phyloP scores from a whole-genome alignment of 2,113 vertebrate species.

The Salvelinus fontinalis region DNA sequence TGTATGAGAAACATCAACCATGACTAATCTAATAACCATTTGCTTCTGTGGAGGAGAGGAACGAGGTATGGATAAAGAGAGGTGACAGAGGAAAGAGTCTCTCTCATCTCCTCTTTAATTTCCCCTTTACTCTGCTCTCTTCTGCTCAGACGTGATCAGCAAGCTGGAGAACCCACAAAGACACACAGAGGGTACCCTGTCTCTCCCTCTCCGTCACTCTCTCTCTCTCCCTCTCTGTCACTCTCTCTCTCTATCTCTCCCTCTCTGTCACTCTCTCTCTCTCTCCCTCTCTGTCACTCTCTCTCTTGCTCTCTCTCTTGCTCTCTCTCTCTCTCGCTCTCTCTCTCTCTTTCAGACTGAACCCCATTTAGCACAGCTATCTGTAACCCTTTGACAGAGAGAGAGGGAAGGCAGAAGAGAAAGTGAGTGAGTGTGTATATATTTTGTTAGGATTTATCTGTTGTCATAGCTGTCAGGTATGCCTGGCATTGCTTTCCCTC shows the following conservation, averaged over 20 bases:
- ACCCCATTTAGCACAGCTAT: not conserved
- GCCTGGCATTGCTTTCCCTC: constrained; percentile 29
- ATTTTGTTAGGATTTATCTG: not conserved
- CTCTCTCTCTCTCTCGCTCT: too few relatives aligned
- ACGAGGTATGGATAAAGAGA: not conserved
- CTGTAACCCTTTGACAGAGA: not conserved
- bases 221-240: too few relatives aligned
- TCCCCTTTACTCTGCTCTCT: constrained; percentile 16
- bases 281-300: too few relatives aligned
- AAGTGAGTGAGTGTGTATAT: not conserved
- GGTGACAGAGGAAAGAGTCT: not conserved
- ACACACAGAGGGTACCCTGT: not conserved
- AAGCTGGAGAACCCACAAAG: not conserved
- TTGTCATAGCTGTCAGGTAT: constrained; percentile 23
- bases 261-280: too few relatives aligned
- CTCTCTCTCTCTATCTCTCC: too few relatives aligned
- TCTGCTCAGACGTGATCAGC: constrained; percentile 9
- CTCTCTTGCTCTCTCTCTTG: too few relatives aligned
- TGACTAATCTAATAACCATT: constrained; percentile 48
- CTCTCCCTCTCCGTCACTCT: too few relatives aligned
- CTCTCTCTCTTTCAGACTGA: too few relatives aligned
- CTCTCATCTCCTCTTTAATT: not conserved
- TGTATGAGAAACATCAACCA: constrained; percentile 42
- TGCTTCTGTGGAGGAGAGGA: not conserved
- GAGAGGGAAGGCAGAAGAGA: not conserved